Evolutionary conservation across 2,888 invertebrate species (phyloP).

Genomic region (Harpagoxenus sublaevis): DNA sequence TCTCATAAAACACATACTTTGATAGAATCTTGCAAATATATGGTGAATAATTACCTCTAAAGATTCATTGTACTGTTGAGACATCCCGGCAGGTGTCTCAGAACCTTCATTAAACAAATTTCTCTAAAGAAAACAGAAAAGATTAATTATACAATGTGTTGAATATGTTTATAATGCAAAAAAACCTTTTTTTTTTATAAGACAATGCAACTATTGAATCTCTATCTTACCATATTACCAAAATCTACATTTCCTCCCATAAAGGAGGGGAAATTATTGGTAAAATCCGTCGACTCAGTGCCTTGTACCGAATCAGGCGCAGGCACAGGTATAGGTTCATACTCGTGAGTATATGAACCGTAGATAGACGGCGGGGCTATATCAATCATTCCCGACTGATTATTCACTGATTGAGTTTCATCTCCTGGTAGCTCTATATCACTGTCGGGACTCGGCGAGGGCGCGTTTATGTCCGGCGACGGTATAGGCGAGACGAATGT

Average conservation of each 20-base stretch:
- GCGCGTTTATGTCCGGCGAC: constrained; percentile 89
- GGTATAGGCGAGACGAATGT: constrained; percentile 90
- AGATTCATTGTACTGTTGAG: constrained; percentile 82
- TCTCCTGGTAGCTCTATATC: constrained; percentile 92
- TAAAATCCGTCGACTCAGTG: constrained; percentile 81
- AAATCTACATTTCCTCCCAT: constrained; percentile 90
- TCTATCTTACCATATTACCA: constrained; percentile 85
- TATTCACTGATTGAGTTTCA: constrained; percentile 77
- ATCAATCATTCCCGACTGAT: constrained; percentile 81
- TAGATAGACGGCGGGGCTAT: constrained; percentile 84
- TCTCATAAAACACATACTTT: not conserved
- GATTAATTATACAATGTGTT: not conserved
- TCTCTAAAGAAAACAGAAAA: constrained; percentile 78
- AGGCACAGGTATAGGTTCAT: constrained; percentile 82
- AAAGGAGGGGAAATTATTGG: constrained; percentile 90
- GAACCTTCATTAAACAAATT: constrained; percentile 84
- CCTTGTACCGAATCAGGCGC: constrained; percentile 79
- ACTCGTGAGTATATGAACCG: constrained; percentile 84
- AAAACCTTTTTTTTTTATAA: not conserved
- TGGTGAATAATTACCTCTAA: constrained; percentile 78
- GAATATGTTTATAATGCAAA: not conserved
- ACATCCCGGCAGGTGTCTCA: constrained; percentile 78
- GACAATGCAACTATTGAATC: not conserved
- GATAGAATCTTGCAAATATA: not conserved
- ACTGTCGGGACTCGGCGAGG: constrained; percentile 94